A percentile compares a stretch with the other conserved stretches of the same genome.
Conservation (phyloP, 35 echinoderm and acorn worm genomes). For the Acanthaster planci region DNA sequence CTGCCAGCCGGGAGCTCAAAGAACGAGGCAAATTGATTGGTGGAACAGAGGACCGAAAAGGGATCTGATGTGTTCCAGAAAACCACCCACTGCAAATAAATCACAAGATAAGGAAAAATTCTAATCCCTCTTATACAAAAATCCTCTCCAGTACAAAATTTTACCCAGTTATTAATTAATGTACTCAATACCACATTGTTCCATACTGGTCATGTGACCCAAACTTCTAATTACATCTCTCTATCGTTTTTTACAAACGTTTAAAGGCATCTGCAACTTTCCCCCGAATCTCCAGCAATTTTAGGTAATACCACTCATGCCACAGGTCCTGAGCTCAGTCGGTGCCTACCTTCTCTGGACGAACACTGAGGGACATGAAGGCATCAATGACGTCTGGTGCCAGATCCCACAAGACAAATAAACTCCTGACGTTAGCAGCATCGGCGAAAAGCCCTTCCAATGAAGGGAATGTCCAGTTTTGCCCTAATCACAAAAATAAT, state of each 20-base stretch:
- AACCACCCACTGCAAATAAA: not conserved
- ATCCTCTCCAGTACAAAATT: too few relatives aligned
- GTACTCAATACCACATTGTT: too few relatives aligned
- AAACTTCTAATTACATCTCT: too few relatives aligned
- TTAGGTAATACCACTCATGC: too few relatives aligned
- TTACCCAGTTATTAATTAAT: too few relatives aligned
- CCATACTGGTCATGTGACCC: too few relatives aligned
- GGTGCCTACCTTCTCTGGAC: slow-evolving; percentile 52
- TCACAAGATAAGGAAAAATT: not conserved
- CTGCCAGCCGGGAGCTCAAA: slow-evolving; percentile 53
- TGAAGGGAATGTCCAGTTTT: slow-evolving; percentile 45
- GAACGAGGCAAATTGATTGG: slow-evolving; percentile 42
- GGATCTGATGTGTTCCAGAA: slow-evolving; percentile 42
- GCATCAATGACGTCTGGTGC: slow-evolving; percentile 67
- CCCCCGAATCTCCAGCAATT: too few relatives aligned
- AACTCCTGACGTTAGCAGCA: slow-evolving; percentile 42
- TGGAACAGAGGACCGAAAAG: slow-evolving; percentile 39
- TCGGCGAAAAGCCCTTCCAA: slow-evolving; percentile 66
- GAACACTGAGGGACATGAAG: slow-evolving; percentile 50
- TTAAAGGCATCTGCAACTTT: too few relatives aligned
- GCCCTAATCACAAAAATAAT: slow-evolving; percentile 43
- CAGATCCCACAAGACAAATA: slow-evolving; percentile 41
- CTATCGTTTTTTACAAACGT: too few relatives aligned
- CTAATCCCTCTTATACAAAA: not conserved
- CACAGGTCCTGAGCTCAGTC: too few relatives aligned